phyloP scores from a whole-genome alignment of 2,113 vertebrate genomes.

The Phalacrocorax pelagicus region DNA sequence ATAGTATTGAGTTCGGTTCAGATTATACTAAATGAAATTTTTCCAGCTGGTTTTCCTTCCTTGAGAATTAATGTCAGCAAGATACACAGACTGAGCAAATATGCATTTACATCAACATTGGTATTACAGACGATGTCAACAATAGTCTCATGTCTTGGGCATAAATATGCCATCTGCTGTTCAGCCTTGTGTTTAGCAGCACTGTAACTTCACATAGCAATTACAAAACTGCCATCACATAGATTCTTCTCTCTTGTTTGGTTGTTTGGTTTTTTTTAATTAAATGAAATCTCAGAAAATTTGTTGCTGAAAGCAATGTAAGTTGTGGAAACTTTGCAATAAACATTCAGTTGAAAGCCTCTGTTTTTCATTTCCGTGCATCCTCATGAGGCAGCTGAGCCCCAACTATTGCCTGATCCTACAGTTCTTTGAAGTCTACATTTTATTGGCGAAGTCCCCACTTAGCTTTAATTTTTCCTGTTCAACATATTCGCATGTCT shows the following conservation, averaged over 20 bases:
- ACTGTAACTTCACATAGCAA: not conserved
- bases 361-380: not conserved
- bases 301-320: not conserved
- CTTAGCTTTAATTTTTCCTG: not conserved
- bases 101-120: conserved; percentile 41
- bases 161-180: conserved; percentile 62
- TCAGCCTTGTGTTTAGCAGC: conserved; percentile 37
- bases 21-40: not conserved
- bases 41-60: conserved; percentile 42
- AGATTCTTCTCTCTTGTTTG: not conserved
- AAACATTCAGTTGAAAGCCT: not conserved
- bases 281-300: not conserved
- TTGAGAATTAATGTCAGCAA: conserved; percentile 8
- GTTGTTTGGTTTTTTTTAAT: not conserved
- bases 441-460: not conserved
- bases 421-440: not conserved
- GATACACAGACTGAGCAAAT: not conserved
- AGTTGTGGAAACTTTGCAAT: not conserved
- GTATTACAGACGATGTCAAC: conserved; percentile 37
- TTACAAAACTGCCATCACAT: not conserved
- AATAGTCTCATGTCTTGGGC: not conserved
- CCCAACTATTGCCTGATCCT: not conserved
- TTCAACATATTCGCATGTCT: not conserved
- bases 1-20: not conserved
- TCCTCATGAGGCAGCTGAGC: not conserved